Conservation (phyloP, 2,797 vertebrate genomes). For the Bovichtus diacanthus region DNA sequence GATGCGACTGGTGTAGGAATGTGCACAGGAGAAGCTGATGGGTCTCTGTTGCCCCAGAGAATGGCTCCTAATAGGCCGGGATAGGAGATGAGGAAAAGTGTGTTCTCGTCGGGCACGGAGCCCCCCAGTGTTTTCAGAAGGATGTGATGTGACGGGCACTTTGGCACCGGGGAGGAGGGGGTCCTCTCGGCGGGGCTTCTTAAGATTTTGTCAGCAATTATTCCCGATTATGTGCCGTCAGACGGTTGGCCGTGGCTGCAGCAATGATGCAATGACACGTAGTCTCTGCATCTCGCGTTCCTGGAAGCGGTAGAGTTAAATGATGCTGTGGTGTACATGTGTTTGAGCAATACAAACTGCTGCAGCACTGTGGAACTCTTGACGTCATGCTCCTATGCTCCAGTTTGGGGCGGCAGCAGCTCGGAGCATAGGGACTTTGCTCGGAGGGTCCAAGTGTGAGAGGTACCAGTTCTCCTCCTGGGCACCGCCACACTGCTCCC, state of each 20-base stretch:
- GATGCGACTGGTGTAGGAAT: slow-evolving; percentile 35
- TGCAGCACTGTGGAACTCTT: not conserved
- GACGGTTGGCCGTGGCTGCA: slow-evolving; percentile 29
- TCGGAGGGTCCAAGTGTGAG: too few species aligned
- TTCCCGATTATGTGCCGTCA: slow-evolving; percentile 61
- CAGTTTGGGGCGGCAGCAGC: too few species aligned
- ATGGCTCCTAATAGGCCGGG: slow-evolving; percentile 65
- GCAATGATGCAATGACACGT: slow-evolving; percentile 51
- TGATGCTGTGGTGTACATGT: not conserved
- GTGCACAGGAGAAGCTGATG: slow-evolving; percentile 39
- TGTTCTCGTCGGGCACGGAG: slow-evolving; percentile 34
- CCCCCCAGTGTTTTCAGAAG: slow-evolving; percentile 60
- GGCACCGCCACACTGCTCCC: too few species aligned
- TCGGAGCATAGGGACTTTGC: too few species aligned
- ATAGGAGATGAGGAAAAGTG: slow-evolving; percentile 57
- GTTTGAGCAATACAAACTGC: slow-evolving; percentile 25
- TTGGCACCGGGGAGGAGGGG: not conserved
- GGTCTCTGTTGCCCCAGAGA: slow-evolving; percentile 49
- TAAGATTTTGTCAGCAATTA: slow-evolving; percentile 72
- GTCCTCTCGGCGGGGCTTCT: slow-evolving; percentile 34
- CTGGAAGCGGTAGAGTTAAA: slow-evolving; percentile 25
- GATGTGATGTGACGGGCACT: slow-evolving; percentile 63
- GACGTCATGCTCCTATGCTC: not conserved
- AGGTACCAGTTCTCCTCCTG: too few species aligned
- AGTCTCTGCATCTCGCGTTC: slow-evolving; percentile 43